Conservation (phyloP, 1,140 invertebrate species). For the Physella acuta region DNA sequence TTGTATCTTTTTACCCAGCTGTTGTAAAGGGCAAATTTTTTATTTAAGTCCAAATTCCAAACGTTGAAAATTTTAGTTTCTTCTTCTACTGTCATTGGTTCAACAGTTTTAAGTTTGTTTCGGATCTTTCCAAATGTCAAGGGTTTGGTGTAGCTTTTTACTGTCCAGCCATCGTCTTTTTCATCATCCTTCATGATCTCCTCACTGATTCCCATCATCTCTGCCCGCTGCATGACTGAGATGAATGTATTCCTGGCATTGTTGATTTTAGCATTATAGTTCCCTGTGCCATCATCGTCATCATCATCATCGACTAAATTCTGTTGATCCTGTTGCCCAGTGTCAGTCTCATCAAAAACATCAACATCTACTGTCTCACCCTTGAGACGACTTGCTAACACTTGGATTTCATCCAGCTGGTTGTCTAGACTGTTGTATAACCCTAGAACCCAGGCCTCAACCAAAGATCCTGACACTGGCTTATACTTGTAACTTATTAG, state of each 20-base stretch:
- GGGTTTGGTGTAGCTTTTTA: slow-evolving; percentile 1
- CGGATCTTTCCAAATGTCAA: slow-evolving; percentile 23
- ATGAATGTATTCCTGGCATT: slow-evolving; percentile 14
- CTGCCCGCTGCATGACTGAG: slow-evolving; percentile 9
- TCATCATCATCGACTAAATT: slow-evolving; percentile 21
- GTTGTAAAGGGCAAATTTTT: slow-evolving; percentile 26
- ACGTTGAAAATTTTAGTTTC: slow-evolving; percentile 9
- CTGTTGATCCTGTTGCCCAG: slow-evolving; percentile 28
- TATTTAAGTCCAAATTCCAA: slow-evolving; percentile 18
- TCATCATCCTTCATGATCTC: not conserved
- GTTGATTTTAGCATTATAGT: not conserved
- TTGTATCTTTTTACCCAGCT: slow-evolving; percentile 21
- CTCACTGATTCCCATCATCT: slow-evolving; percentile 5
- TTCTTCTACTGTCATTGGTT: slow-evolving; percentile 26
- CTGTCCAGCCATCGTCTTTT: not conserved
- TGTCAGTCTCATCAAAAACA: slow-evolving; percentile 3
- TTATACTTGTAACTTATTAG: not conserved
- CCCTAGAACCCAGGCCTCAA: slow-evolving; percentile 11
- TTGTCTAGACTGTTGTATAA: slow-evolving; percentile 61
- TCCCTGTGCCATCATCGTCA: slow-evolving; percentile 9
- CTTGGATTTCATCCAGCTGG: slow-evolving; percentile 81
- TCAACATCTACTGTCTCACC: not conserved
- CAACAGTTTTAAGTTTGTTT: slow-evolving; percentile 24
- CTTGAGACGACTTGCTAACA: slow-evolving; percentile 12
- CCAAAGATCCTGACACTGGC: not conserved